Evolutionary conservation across 2,888 invertebrate genomes (phyloP).

Genomic region (Pristionchus arcanus): DNA sequence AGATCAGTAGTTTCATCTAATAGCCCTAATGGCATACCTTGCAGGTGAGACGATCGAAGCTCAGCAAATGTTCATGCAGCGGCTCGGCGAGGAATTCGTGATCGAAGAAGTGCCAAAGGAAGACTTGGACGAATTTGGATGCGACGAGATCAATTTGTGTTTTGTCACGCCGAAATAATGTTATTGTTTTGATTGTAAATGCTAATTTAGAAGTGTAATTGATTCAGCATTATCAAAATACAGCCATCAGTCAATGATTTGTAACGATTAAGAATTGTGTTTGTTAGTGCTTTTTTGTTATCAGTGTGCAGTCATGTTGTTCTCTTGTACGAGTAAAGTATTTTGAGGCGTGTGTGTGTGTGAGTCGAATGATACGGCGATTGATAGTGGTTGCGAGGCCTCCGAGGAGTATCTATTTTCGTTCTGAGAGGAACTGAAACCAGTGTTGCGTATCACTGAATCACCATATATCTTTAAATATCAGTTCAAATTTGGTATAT

Average conservation of each 20-base stretch:
- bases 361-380: neutral
- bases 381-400: neutral
- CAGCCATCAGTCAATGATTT: too few species aligned
- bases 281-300: neutral
- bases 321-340: neutral
- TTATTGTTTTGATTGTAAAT: neutral
- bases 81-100: neutral
- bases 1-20: too few species aligned
- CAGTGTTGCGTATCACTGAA: neutral
- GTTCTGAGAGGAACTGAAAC: too few species aligned
- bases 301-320: neutral
- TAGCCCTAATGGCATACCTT: neutral
- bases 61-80: conserved; percentile 42
- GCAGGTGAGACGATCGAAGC: conserved; percentile 46
- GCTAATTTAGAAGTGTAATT: too few species aligned
- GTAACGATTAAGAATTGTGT: too few species aligned
- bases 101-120: neutral
- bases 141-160: conserved; percentile 49
- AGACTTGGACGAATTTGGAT: conserved; percentile 42
- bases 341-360: neutral
- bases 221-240: too few species aligned
- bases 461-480: too few species aligned
- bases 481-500: too few species aligned
- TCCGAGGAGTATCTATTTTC: too few species aligned
- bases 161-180: conserved; percentile 2